Conservation (phyloP, 1,140 invertebrate species). For the Venturia canescens region DNA sequence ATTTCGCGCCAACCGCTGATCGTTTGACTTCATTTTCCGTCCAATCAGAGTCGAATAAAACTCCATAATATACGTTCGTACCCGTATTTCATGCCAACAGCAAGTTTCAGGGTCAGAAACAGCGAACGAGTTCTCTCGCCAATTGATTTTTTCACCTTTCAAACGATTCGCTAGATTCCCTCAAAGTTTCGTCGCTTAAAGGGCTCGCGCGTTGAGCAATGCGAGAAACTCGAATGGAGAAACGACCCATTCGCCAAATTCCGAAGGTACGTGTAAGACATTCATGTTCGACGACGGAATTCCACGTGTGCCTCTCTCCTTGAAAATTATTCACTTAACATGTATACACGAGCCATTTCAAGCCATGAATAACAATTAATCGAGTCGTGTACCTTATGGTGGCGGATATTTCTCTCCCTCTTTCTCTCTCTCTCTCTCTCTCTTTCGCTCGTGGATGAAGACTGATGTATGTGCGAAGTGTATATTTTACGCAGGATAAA, state of each 20-base stretch:
- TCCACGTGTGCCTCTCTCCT: conserved; percentile 10
- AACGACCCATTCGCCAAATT: not conserved
- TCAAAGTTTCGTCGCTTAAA: no score
- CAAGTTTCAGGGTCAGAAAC: no score
- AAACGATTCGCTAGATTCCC: no score
- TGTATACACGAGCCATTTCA: not conserved
- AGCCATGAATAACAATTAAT: conserved; percentile 33
- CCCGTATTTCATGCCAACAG: no score
- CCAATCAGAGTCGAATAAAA: no score
- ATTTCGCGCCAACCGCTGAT: no score
- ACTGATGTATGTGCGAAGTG: not conserved
- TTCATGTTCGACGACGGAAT: not conserved
- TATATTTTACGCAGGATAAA: not conserved
- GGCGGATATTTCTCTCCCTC: not conserved
- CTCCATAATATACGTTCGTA: no score
- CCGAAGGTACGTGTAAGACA: conserved; percentile 4
- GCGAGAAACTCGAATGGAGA: not conserved
- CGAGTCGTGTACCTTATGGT: conserved; percentile 7
- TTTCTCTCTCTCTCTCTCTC: conserved; percentile 6
- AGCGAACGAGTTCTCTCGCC: no score
- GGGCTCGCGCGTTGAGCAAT: no score
- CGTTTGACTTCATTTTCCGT: no score
- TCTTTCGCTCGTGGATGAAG: not conserved
- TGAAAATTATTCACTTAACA: conserved; percentile 25
- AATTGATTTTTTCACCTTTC: no score